Evolutionary conservation across 1,140 invertebrate species (phyloP).

Genomic region (Teleopsis dalmanni): DNA sequence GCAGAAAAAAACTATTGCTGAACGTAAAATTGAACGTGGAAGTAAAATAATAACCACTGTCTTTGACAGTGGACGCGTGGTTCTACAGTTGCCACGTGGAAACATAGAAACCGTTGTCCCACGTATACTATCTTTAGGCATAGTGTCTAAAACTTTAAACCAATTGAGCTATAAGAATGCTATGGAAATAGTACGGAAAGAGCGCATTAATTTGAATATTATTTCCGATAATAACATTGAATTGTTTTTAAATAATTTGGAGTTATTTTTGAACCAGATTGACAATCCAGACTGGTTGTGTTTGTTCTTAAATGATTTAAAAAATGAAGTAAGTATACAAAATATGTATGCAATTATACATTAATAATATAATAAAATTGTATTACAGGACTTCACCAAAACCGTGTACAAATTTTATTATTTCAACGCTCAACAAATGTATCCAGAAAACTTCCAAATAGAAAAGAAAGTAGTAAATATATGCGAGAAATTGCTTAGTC

Average conservation of each 20-base stretch:
- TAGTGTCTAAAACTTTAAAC: slow-evolving; percentile 60
- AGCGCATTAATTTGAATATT: slow-evolving; percentile 87
- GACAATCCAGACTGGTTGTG: slow-evolving; percentile 57
- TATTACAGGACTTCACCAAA: slow-evolving; percentile 50
- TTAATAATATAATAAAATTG: too few relatives aligned
- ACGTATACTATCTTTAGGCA: slow-evolving; percentile 63
- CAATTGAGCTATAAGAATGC: slow-evolving; percentile 52
- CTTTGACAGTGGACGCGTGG: slow-evolving; percentile 57
- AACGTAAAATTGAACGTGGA: slow-evolving; percentile 71
- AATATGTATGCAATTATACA: too few relatives aligned
- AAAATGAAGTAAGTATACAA: slow-evolving; percentile 43
- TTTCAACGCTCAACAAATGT: slow-evolving; percentile 22
- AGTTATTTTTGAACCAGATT: slow-evolving; percentile 59
- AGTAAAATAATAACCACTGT: slow-evolving; percentile 64
- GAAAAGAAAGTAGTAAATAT: slow-evolving; percentile 50
- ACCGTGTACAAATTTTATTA: slow-evolving; percentile 60
- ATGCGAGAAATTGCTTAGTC: slow-evolving; percentile 49
- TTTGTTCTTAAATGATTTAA: slow-evolving; percentile 64
- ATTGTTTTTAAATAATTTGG: slow-evolving; percentile 53
- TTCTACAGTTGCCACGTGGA: slow-evolving; percentile 86
- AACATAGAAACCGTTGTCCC: slow-evolving; percentile 87
- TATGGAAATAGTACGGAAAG: slow-evolving; percentile 71
- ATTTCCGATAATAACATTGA: slow-evolving; percentile 74
- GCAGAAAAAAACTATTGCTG: slow-evolving; percentile 34
- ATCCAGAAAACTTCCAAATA: slow-evolving; percentile 22